phyloP scores from a whole-genome alignment of 1,140 invertebrate genomes.

The Drosophila varians region DNA sequence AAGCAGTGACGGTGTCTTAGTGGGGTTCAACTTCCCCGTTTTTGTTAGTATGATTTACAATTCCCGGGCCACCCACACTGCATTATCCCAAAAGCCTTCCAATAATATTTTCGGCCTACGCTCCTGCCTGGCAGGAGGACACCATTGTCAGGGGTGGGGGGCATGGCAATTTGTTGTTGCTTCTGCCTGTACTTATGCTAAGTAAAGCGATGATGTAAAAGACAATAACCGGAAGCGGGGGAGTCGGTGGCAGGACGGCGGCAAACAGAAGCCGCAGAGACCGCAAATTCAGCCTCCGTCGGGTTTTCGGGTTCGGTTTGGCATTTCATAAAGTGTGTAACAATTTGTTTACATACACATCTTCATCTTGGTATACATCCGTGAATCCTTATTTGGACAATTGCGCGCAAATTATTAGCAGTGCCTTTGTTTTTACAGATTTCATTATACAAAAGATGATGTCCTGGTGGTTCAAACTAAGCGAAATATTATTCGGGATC shows the following conservation, averaged over 20 bases:
- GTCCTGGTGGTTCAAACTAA: too few relatives aligned
- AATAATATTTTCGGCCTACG: slow-evolving; percentile 8
- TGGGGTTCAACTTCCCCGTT: neutral
- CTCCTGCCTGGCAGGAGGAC: too few relatives aligned
- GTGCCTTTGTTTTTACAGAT: neutral
- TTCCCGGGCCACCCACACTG: neutral
- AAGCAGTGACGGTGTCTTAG: neutral
- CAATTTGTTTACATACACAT: slow-evolving; percentile 71
- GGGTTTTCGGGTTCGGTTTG: slow-evolving; percentile 27
- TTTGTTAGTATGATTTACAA: neutral
- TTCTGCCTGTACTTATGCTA: slow-evolving; percentile 74
- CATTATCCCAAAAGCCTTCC: neutral
- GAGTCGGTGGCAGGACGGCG: neutral
- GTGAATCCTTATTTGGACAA: slow-evolving; percentile 12
- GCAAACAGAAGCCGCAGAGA: slow-evolving; percentile 53
- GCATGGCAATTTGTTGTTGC: slow-evolving; percentile 68
- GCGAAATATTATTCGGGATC: neutral
- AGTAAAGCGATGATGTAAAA: slow-evolving; percentile 81
- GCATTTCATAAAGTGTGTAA: slow-evolving; percentile 75
- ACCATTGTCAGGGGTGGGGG: neutral
- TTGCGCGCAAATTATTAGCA: slow-evolving; percentile 2
- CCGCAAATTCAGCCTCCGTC: slow-evolving; percentile 63
- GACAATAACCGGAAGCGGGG: slow-evolving; percentile 59
- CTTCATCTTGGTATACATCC: slow-evolving; percentile 45
- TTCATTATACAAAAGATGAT: too few relatives aligned